These are phyloP conservation scores for Amphiprion clarkii DNA, from an alignment of 2,797 vertebrate species.

Conservation along the genomic window DNA sequence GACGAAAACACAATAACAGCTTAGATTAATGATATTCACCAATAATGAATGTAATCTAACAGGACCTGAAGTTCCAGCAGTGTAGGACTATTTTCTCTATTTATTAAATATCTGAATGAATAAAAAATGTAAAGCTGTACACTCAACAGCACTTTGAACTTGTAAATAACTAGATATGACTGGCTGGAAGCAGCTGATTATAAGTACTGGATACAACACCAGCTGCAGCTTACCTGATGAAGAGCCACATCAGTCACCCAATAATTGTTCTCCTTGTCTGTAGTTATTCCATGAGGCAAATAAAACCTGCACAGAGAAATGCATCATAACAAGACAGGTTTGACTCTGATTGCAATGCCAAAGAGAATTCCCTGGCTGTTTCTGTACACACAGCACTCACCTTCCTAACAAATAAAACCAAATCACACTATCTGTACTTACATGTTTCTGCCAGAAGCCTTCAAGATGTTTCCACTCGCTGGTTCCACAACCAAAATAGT, in stretches of 20 bases:
- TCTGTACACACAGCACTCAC: too few species aligned
- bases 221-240: conserved; percentile 90
- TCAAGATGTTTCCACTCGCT: conserved; percentile 86
- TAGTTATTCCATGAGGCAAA: conserved; percentile 94
- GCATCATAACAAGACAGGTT: neutral
- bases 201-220: neutral
- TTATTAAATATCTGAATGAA: too few species aligned
- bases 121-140: too few species aligned
- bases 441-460: conserved; percentile 91
- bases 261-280: conserved; percentile 92
- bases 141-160: too few species aligned
- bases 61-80: too few species aligned
- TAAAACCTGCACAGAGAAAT: conserved; percentile 89
- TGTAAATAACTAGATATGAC: too few species aligned
- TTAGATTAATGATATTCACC: too few species aligned
- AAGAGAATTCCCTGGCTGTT: too few species aligned
- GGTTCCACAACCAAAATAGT: conserved; percentile 92
- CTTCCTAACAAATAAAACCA: neutral
- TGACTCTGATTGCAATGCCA: neutral
- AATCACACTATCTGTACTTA: conserved; percentile 74
- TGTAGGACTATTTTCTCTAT: too few species aligned
- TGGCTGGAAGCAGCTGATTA: too few species aligned
- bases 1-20: too few species aligned
- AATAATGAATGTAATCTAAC: too few species aligned
- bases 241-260: conserved; percentile 99